Base-by-base conservation (phyloP, 2,113 vertebrate species). In the Marmota monax region DNA sequence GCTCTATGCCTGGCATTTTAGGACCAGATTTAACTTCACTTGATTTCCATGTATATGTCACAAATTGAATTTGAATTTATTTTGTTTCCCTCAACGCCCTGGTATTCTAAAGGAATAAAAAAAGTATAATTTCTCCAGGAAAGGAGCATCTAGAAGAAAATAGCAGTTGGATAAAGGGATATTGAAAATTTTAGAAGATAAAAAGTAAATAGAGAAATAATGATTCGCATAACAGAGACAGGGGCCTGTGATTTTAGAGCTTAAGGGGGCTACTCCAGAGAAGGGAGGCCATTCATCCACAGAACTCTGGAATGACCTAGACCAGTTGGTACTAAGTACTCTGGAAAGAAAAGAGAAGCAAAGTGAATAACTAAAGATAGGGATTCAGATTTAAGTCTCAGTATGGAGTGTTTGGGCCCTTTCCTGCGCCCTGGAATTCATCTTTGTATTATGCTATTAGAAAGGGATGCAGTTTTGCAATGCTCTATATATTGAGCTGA, bases 81-180 rank as follows among this genome's bases (percentile, higher is more conserved):
- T 84, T 84, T 92, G 45, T 88, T 88, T 92, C 20, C 14, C 84
- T 45, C 39, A 88, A 79, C 94, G 82, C 27, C 18, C n/a, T 92
- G 45, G 39, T 67, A 51, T 29, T 61, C n/a, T 85, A 37, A 85
- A 85, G 25, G 25, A 83, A 48, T 91, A 84, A 94, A 84, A 83
- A 20, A 88, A 72, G 20, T 72, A 25, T 65, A 83, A 29, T 23
- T 34, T 45, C 39, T 90, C 25, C 89, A 93, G 37, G 45, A 92
- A 39, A 48, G 70, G 83, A 29, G 56, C 65, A 67, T 34, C 67
- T 65, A 53, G 56, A 79, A 88, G 76, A 53, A 92, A 61, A 85
- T 53, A 88, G 39, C 25, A 88, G 2, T 72, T 45, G 34, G 45
- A 7, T 39, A 77, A 96, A 63, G 61, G 23, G 29, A 51, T 74